These are phyloP conservation scores for Enteromius treurensis DNA, from an alignment of 2,797 vertebrate species.

Conservation along the genomic window DNA sequence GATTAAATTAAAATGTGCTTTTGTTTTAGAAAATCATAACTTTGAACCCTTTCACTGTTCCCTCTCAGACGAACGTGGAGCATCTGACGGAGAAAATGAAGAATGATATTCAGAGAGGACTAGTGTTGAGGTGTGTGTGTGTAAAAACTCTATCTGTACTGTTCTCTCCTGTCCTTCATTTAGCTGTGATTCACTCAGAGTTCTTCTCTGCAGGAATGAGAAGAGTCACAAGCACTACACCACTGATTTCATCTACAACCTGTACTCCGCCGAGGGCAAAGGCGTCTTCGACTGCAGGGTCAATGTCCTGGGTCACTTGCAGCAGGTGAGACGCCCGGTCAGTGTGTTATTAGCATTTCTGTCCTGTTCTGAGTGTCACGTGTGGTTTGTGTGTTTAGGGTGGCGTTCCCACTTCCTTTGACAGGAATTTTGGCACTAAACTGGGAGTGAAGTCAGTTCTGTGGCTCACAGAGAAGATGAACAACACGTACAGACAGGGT, in stretches of 20 bases:
- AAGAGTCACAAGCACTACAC: conserved; percentile 87
- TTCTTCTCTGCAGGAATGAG: conserved; percentile 82
- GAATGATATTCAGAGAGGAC: conserved; percentile 90
- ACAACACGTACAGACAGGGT: conserved; percentile 91
- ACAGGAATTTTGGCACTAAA: conserved; percentile 95
- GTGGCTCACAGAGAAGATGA: conserved; percentile 92
- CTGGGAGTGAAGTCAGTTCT: conserved; percentile 91
- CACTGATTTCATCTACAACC: conserved; percentile 91
- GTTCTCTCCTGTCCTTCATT: neutral
- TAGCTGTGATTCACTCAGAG: neutral
- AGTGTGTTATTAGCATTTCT: neutral
- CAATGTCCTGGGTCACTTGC: conserved; percentile 94
- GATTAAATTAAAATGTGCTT: no score
- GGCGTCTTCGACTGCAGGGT: conserved; percentile 93
- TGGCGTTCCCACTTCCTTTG: conserved; percentile 90
- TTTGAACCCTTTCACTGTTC: neutral
- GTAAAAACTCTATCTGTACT: neutral
- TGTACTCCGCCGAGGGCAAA: conserved; percentile 93
- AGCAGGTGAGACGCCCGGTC: conserved; percentile 77
- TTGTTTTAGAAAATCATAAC: no score
- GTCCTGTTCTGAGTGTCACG: neutral
- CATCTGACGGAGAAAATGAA: conserved; percentile 95
- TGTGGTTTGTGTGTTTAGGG: conserved; percentile 74
- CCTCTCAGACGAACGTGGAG: conserved; percentile 84
- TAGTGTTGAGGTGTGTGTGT: conserved; percentile 84